Evolutionary conservation across 2,113 vertebrate species (phyloP).

Genomic region (Mus musculus): DNA sequence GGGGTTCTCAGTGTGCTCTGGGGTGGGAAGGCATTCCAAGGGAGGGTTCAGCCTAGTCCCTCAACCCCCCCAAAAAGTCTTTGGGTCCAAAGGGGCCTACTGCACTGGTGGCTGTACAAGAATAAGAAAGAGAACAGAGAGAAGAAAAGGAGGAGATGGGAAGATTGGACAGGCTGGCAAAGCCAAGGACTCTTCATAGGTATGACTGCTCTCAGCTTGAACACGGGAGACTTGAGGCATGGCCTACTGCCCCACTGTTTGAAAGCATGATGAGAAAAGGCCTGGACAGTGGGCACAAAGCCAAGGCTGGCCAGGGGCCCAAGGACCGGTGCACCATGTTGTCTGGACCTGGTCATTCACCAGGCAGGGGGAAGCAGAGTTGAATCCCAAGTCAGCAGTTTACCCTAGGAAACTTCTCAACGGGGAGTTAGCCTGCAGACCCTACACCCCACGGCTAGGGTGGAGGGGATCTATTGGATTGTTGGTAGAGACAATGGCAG

Average conservation of each 20-base stretch:
- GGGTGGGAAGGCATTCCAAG: background rate
- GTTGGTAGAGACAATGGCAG: background rate
- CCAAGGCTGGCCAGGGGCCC: background rate
- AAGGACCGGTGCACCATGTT: background rate
- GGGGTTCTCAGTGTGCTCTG: background rate
- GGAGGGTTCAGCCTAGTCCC: background rate
- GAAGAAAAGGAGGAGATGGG: too few relatives aligned
- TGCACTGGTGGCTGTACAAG: background rate
- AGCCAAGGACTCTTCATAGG: background rate
- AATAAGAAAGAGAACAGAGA: background rate
- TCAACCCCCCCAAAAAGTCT: too few relatives aligned
- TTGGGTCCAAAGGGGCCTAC: background rate
- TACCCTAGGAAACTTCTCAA: accelerated
- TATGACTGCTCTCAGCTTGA: background rate
- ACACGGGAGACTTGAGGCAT: background rate
- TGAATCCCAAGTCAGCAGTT: background rate
- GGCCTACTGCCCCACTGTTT: accelerated
- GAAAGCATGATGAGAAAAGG: background rate
- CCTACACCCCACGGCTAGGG: background rate
- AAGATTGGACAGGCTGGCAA: too few relatives aligned
- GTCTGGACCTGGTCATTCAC: background rate
- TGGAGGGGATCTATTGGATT: too few relatives aligned
- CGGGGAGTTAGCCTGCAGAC: background rate
- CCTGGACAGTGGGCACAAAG: background rate
- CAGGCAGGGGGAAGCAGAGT: background rate